Base-by-base conservation (phyloP, 2,888 invertebrate genomes). In the Lysandra bellargus region DNA sequence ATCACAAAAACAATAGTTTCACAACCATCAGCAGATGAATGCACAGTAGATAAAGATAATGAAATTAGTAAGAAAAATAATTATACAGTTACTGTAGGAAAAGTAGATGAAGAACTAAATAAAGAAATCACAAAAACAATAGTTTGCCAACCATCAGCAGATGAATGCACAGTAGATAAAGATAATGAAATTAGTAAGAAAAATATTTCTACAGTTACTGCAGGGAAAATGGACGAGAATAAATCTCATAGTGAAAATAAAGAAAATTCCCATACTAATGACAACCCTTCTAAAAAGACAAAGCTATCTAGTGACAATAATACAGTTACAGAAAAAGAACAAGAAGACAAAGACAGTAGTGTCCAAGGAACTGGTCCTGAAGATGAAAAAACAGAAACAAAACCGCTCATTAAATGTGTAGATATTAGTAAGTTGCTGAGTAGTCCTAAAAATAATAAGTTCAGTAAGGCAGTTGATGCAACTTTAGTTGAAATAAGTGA, bases 331-430 rank as follows among this genome's bases (percentile, higher is more conserved):
- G 23, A 69, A 74, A 37, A 57, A 60, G 12, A 37, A 3, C 6
- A 40, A 49, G 49, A 23, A 33, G 33, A 33, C 37, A 73, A n/a
- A 12, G 9, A 60, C 37, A 57, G 57, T 57, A 57, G 57, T 17
- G 57, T 17, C 33, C 30, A 30, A 14, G 72, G 78, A 73, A 12
- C 69, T 74, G 33, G 37, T 60, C 9, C 44, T 14, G 72, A 49
- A 12, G 60, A 80, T 49, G n/a, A 44, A 60, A 77, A 44, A 33
- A 60, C 73, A 73, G 80, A 82, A 9, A 53, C 80, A 78, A 90
- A 86, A 82, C 89, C 91, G 7, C 53, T 90, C 2, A 89, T 94
- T 78, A 93, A 93, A 85, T 93, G 93, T 90, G 91, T 94, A 12
- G 92, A 87, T 84, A 85, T 94, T 44, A 88, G 81, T 76, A 92